phyloP scores from a whole-genome alignment of 2,888 invertebrate species.

The Stenoptilia bipunctidactyla region DNA sequence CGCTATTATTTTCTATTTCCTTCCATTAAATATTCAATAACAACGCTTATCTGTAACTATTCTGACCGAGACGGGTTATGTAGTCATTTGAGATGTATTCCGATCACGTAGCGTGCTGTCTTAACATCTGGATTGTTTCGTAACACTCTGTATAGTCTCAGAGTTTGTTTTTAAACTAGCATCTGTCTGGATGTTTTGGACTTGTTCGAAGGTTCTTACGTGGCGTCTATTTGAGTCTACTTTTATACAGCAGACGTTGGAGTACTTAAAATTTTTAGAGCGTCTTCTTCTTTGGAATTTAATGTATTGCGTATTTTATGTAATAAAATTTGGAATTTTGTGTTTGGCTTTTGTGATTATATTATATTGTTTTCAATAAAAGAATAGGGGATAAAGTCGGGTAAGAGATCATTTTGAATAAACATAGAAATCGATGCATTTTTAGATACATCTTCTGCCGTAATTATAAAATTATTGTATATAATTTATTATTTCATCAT shows the following conservation, averaged over 20 bases:
- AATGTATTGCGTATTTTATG: too few species aligned
- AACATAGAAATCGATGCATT: too few species aligned
- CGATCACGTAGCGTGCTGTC: conserved; percentile 46
- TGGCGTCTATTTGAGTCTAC: background rate
- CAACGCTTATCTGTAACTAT: conserved; percentile 32
- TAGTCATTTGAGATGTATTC: conserved; percentile 22
- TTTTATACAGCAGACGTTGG: background rate
- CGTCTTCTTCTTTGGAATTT: too few species aligned
- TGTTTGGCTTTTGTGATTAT: too few species aligned
- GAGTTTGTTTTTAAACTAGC: conserved; percentile 52
- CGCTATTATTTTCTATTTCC: conserved; percentile 29
- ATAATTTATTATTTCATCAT: too few species aligned
- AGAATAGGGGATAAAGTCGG: too few species aligned
- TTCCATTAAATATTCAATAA: conserved; percentile 51
- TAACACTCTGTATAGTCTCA: conserved; percentile 40
- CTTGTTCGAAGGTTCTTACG: conserved; percentile 23
- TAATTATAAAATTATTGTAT: too few species aligned
- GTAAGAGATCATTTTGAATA: too few species aligned
- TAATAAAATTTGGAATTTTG: too few species aligned
- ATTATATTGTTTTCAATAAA: too few species aligned
- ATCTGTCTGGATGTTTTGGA: conserved; percentile 29
- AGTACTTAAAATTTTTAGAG: background rate
- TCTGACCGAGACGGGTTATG: conserved; percentile 16
- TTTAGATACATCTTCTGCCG: too few species aligned
- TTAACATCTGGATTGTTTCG: conserved; percentile 63